Percentiles rank a stretch among this genome's conserved stretches.
Conservation (phyloP, 64 coral and sea anemone species). For the Pachyseris speciosa region DNA sequence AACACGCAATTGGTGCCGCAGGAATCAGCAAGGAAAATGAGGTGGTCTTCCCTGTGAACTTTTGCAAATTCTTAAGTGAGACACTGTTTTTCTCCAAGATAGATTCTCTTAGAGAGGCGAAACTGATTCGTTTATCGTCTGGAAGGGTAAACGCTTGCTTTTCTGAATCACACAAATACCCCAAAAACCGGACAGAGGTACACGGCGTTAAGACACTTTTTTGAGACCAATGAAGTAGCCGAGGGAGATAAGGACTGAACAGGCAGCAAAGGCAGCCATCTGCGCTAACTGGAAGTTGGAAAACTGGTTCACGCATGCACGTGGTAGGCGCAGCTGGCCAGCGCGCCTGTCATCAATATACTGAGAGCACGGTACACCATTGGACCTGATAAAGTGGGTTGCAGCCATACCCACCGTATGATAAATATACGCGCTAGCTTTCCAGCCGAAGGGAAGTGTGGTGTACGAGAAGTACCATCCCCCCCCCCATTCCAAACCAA, state of each 20-base stretch:
- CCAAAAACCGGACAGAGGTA: not conserved
- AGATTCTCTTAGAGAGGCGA: not conserved
- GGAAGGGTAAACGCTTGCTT: conserved; percentile 35
- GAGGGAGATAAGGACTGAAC: conserved; percentile 15
- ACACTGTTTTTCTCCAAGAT: not conserved
- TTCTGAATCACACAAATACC: conserved; percentile 14
- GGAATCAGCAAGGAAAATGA: conserved; percentile 26
- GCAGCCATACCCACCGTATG: not conserved
- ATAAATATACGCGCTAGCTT: not conserved
- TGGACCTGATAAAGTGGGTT: not conserved
- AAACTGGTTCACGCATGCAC: not conserved
- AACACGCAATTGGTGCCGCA: not conserved
- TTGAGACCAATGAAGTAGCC: conserved; percentile 14
- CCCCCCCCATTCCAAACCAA: conserved; percentile 24
- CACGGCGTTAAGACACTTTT: too few species aligned
- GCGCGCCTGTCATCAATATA: not conserved
- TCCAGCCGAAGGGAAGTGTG: conserved; percentile 4
- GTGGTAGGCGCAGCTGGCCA: not conserved
- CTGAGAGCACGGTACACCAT: not conserved
- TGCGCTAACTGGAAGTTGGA: too few species aligned
- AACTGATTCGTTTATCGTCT: conserved; percentile 16
- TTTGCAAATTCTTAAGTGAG: conserved; percentile 9
- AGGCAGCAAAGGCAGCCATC: not conserved
- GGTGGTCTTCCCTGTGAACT: conserved; percentile 30
- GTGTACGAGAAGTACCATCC: conserved; percentile 17